A percentile compares a stretch with the other conserved stretches of the same genome.
These are phyloP conservation scores for Palloptera scutellata DNA, from an alignment of 2,888 invertebrate genomes.

Conservation along the genomic window DNA sequence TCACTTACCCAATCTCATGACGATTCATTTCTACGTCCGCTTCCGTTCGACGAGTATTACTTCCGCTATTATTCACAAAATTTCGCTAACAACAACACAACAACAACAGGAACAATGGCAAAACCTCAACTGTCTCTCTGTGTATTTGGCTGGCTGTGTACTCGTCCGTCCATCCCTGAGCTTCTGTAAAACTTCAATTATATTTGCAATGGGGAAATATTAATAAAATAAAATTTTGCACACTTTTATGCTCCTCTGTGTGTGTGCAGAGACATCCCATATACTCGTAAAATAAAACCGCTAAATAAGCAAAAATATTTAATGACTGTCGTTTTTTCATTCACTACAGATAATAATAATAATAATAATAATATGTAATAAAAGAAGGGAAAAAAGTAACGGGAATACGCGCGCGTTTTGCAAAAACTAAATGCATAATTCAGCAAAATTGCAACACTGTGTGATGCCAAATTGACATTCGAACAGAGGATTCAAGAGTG, in stretches of 20 bases:
- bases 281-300: slow-evolving; percentile 15
- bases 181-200: slow-evolving; percentile 52
- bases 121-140: slow-evolving; percentile 23
- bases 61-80: not conserved
- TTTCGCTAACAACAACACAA: slow-evolving; percentile 13
- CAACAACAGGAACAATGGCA: slow-evolving; percentile 12
- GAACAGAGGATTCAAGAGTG: slow-evolving; percentile 20
- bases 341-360: not conserved
- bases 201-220: slow-evolving; percentile 24
- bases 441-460: slow-evolving; percentile 35
- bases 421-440: slow-evolving; percentile 41
- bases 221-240: slow-evolving; percentile 43
- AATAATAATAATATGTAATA: not conserved
- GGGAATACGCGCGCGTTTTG: not conserved
- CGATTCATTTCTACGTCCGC: slow-evolving; percentile 6
- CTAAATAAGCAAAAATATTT: slow-evolving; percentile 27
- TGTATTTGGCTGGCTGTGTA: slow-evolving; percentile 21
- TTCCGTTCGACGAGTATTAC: not conserved
- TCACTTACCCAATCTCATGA: not conserved
- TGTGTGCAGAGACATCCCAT: slow-evolving; percentile 13
- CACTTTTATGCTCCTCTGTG: slow-evolving; percentile 20
- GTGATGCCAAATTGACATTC: slow-evolving; percentile 49
- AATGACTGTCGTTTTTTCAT: not conserved
- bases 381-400: not conserved
- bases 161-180: slow-evolving; percentile 50